Percentiles rank a stretch among this genome's conserved stretches.
Conservation (phyloP, 2,888 invertebrate genomes). For the Morpho helenor region DNA sequence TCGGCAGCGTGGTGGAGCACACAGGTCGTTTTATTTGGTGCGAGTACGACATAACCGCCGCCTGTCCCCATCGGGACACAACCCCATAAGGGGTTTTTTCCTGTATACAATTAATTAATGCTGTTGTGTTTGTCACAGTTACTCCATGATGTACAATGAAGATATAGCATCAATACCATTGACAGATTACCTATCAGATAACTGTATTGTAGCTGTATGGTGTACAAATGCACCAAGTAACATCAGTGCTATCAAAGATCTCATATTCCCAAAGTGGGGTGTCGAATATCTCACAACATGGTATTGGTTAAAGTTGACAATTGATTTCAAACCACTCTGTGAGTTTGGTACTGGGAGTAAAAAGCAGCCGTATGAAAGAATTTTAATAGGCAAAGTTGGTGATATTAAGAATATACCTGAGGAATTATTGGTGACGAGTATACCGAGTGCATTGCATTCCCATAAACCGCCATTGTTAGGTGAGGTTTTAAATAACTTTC, state of each 20-base stretch:
- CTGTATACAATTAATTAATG: too few species aligned
- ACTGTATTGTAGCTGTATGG: conserved; percentile 91
- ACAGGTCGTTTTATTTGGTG: too few species aligned
- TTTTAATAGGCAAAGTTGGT: conserved; percentile 72
- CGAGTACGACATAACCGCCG: too few species aligned
- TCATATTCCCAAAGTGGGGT: conserved; percentile 90
- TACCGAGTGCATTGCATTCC: conserved; percentile 96
- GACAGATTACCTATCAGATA: conserved; percentile 75
- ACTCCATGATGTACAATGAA: conserved; percentile 88
- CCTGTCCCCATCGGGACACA: too few species aligned
- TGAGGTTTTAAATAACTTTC: conserved; percentile 38
- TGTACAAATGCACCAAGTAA: conserved; percentile 92
- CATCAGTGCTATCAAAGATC: conserved; percentile 81
- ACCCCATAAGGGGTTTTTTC: too few species aligned
- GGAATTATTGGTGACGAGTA: conserved; percentile 84
- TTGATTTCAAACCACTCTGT: conserved; percentile 82
- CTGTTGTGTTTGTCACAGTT: conserved; percentile 68
- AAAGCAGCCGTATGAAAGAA: conserved; percentile 94
- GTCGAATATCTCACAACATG: conserved; percentile 85
- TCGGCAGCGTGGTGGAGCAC: too few species aligned
- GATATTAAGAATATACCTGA: conserved; percentile 51
- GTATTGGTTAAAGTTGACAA: conserved; percentile 94
- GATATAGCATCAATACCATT: conserved; percentile 86
- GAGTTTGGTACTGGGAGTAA: conserved; percentile 81
- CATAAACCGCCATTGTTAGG: conserved; percentile 94